Evolutionary conservation across 2,888 invertebrate species (phyloP).

Genomic region (Pemphredon lugubris): DNA sequence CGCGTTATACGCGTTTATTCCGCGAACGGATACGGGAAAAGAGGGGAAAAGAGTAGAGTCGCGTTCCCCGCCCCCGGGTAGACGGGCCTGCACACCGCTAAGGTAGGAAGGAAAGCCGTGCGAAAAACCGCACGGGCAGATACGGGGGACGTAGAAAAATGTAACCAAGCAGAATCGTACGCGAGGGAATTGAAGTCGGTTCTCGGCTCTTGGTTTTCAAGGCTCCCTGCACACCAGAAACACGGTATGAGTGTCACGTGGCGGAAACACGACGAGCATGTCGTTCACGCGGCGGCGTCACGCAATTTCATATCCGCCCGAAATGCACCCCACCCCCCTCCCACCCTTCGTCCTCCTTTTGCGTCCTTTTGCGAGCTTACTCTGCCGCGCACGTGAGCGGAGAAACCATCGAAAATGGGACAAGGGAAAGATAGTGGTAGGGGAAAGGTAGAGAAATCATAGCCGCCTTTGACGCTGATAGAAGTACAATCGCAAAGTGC

Average conservation of each 20-base stretch:
- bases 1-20: constrained; percentile 34
- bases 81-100: too few relatives aligned
- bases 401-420: not conserved
- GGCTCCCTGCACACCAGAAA: constrained; percentile 33
- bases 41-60: not conserved
- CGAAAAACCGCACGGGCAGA: constrained; percentile 3
- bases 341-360: not conserved
- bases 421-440: too few relatives aligned
- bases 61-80: too few relatives aligned
- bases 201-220: constrained; percentile 44
- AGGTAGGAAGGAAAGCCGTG: too few relatives aligned
- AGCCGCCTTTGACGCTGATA: too few relatives aligned
- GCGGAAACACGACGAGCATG: constrained; percentile 65
- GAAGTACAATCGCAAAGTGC: too few relatives aligned
- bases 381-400: not conserved
- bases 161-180: constrained; percentile 54
- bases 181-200: constrained; percentile 43
- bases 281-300: constrained; percentile 69
- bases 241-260: constrained; percentile 68
- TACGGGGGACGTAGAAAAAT: constrained; percentile 25
- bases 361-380: not conserved
- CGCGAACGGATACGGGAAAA: constrained; percentile 5
- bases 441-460: too few relatives aligned
- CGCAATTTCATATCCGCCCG: constrained; percentile 70
- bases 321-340: constrained; percentile 29